phyloP scores from a whole-genome alignment of 2,888 invertebrate species.

The Drosophila paramelanica region DNA sequence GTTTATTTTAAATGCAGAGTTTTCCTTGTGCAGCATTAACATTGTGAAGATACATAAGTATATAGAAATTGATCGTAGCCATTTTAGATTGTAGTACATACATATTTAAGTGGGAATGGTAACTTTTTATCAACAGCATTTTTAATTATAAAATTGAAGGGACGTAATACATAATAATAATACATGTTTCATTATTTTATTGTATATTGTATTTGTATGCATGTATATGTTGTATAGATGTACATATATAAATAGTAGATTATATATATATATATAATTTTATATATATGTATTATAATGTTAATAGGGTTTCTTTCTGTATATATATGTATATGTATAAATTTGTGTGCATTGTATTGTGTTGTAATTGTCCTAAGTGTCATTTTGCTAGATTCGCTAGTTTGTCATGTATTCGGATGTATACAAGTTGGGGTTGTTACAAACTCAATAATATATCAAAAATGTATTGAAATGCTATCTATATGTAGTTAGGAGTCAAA shows the following conservation, averaged over 20 bases:
- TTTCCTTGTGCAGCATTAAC: constrained; percentile 81
- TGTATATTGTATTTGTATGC: constrained; percentile 51
- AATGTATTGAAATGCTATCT: constrained; percentile 69
- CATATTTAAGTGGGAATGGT: constrained; percentile 63
- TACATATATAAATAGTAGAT: constrained; percentile 49
- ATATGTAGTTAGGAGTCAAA: constrained; percentile 50
- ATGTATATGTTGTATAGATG: constrained; percentile 60
- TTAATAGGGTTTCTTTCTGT: constrained; percentile 33
- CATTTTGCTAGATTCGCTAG: constrained; percentile 68
- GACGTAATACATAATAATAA: constrained; percentile 66
- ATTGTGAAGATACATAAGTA: constrained; percentile 63
- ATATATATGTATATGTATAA: constrained; percentile 37
- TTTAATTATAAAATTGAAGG: constrained; percentile 64
- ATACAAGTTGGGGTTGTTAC: constrained; percentile 68
- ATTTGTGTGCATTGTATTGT: constrained; percentile 58
- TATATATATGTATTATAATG: constrained; percentile 38
- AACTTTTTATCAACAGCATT: constrained; percentile 67
- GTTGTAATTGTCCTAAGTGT: constrained; percentile 77
- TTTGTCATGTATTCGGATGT: constrained; percentile 57
- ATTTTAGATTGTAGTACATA: constrained; percentile 57
- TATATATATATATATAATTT: constrained; percentile 38
- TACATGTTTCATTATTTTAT: constrained; percentile 42
- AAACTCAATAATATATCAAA: constrained; percentile 78
- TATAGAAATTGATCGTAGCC: constrained; percentile 49
- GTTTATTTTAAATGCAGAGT: constrained; percentile 80